These are phyloP conservation scores for Heteropelma amictum DNA, from an alignment of 2,888 invertebrate species.

Conservation along the genomic window DNA sequence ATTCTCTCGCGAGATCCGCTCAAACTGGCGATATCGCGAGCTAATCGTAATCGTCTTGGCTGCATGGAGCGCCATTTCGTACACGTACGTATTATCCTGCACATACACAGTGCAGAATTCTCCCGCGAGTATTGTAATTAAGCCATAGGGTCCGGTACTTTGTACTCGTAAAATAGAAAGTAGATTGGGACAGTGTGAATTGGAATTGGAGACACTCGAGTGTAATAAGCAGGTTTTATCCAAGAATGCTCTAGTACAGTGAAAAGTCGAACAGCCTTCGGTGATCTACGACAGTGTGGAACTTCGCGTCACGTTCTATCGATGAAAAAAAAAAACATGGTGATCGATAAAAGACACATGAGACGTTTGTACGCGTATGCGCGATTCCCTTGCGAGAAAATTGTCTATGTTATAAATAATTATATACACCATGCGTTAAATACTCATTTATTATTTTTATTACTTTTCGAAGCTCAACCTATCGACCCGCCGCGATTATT, in stretches of 20 bases:
- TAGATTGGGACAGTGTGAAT: slow-evolving; percentile 1
- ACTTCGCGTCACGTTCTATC: slow-evolving; percentile 49
- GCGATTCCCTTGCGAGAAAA: slow-evolving; percentile 30
- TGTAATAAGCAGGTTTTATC: neutral
- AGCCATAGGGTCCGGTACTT: slow-evolving; percentile 29
- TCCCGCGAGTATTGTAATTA: slow-evolving; percentile 45
- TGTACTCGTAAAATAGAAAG: slow-evolving; percentile 45
- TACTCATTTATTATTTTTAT: slow-evolving; percentile 35
- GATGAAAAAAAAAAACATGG: slow-evolving; percentile 20
- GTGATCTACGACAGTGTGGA: slow-evolving; percentile 44
- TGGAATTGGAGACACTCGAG: neutral
- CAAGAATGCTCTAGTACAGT: slow-evolving; percentile 6
- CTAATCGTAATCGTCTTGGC: slow-evolving; percentile 38
- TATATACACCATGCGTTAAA: neutral
- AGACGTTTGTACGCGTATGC: neutral
- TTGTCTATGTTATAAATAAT: slow-evolving; percentile 32
- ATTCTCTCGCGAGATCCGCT: neutral
- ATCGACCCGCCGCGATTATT: slow-evolving; percentile 33
- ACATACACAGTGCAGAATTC: neutral
- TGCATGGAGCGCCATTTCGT: too few species aligned
- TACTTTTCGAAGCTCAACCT: slow-evolving; percentile 37
- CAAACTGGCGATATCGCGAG: slow-evolving; percentile 5
- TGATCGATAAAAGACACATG: neutral
- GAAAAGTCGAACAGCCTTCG: slow-evolving; percentile 32
- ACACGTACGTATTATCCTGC: slow-evolving; percentile 27